Evolutionary conservation across 2,113 vertebrate species (phyloP).

Genomic region (Cariama cristata): DNA sequence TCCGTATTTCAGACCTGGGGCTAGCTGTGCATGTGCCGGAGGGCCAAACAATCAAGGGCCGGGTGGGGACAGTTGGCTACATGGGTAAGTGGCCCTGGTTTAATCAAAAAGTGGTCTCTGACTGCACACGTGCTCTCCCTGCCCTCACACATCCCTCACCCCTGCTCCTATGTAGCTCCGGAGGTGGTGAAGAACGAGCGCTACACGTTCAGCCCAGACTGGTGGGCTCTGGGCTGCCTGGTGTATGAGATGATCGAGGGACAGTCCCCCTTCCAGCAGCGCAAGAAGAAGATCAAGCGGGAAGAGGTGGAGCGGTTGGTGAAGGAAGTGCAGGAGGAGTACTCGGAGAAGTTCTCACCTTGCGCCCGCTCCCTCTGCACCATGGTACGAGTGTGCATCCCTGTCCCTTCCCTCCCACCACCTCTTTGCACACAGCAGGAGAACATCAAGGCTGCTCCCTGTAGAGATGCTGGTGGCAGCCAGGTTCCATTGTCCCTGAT

Average conservation of each 20-base stretch:
- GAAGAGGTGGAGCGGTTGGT: slow-evolving; percentile 96
- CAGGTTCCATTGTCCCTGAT: background rate
- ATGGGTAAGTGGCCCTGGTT: slow-evolving; percentile 85
- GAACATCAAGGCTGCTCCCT: background rate
- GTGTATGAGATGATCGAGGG: slow-evolving; percentile 98
- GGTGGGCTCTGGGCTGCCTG: slow-evolving; percentile 96
- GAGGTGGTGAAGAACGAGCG: slow-evolving; percentile 96
- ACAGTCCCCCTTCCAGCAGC: slow-evolving; percentile 96
- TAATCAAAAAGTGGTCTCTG: slow-evolving; percentile 7
- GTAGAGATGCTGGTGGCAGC: background rate
- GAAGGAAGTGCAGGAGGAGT: slow-evolving; percentile 90
- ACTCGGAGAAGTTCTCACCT: slow-evolving; percentile 88
- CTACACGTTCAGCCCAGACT: slow-evolving; percentile 95
- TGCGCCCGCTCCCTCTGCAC: slow-evolving; percentile 88
- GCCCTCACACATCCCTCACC: background rate
- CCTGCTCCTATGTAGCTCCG: slow-evolving; percentile 78
- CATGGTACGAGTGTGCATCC: slow-evolving; percentile 75
- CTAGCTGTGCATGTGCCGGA: slow-evolving; percentile 92
- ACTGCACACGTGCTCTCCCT: background rate
- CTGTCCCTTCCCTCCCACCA: background rate
- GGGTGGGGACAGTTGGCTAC: slow-evolving; percentile 98
- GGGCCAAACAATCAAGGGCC: slow-evolving; percentile 92
- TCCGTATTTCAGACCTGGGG: slow-evolving; percentile 96
- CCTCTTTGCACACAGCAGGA: background rate
- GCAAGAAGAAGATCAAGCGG: slow-evolving; percentile 96